Conservation (phyloP, 2,113 vertebrate species). For the Pica pica region DNA sequence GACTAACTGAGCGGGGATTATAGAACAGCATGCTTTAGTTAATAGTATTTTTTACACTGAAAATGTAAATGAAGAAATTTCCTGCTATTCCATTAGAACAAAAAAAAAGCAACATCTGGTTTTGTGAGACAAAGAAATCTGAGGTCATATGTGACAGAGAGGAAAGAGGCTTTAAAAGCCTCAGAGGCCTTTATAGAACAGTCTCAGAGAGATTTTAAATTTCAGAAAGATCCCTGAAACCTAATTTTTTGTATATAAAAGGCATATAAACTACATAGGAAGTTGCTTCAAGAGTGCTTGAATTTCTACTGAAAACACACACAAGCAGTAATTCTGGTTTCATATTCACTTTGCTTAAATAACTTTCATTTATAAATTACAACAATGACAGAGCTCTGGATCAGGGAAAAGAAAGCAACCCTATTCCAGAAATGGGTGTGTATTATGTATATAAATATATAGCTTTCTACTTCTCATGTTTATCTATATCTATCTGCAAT, state of each 20-base stretch:
- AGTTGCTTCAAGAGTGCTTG: neutral
- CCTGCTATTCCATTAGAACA: neutral
- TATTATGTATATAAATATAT: neutral
- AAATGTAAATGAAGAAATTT: neutral
- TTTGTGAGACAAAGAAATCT: neutral
- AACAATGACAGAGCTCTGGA: neutral
- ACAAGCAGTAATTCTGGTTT: neutral
- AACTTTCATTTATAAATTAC: neutral
- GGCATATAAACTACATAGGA: neutral
- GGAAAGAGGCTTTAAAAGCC: neutral
- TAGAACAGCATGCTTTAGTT: neutral
- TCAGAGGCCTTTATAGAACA: neutral
- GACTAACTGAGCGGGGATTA: neutral
- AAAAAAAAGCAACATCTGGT: neutral
- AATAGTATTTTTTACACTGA: neutral
- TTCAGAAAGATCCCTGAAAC: neutral
- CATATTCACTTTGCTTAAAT: neutral
- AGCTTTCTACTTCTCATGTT: neutral
- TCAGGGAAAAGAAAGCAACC: neutral
- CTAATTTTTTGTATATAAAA: neutral
- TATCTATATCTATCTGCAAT: neutral
- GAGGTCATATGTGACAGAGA: neutral
- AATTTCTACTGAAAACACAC: neutral
- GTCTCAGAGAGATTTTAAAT: neutral
- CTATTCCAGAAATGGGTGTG: neutral